Base-by-base conservation (phyloP, 2,888 invertebrate genomes). In the Sinhomidia bicolor region DNA sequence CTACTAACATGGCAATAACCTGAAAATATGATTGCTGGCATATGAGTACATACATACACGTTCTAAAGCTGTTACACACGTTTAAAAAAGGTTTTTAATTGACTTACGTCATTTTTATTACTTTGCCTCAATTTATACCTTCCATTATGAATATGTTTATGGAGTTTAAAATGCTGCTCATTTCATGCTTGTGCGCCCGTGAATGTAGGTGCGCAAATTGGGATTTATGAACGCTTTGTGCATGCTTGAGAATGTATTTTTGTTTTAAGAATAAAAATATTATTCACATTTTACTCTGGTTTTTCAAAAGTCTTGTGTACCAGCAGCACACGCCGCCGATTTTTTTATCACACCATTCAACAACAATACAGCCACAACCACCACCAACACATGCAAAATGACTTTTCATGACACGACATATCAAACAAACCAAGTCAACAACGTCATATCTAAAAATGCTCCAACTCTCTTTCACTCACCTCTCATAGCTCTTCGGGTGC, bases 41-140 rank as follows among this genome's bases (percentile, higher is more conserved):
- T 57, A 1, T 29, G 44, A 14, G 14, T 51, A 32, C 9, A 17
- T 10, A 23, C 36, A 26, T n/a, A n/a, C 36, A 12, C 2, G 20
- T 60, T 12, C 17, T 17, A 26, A 6, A 32, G 26, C 26, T 62
- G 36, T 2, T 74, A 47, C 74, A 47, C 74, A 44, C 47, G 26
- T 5, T n/a, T n/a, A 44, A 47, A 36, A 82, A 57, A 74, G 23
- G 36, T 20, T 81, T 84, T 87, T 87, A 87, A 87, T 87, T 87
- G 86, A 71, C 74, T 81, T 80, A 57, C 80, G 86, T 87, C 80
- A 87, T 74, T 54, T 78, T 78, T 78, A 78, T 78, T 54, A 78
- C 32, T 78, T 78, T 78, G 78, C 36, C 78, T 74, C 74, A 74
- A 74, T 74, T 74, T 47, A 78, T 57, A 57, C 78, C 57, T 54